Evolutionary conservation across 2,888 invertebrate species (phyloP), one percentile per base, ranked within the genome.

Genomic region (Epiblema foenella): DNA sequence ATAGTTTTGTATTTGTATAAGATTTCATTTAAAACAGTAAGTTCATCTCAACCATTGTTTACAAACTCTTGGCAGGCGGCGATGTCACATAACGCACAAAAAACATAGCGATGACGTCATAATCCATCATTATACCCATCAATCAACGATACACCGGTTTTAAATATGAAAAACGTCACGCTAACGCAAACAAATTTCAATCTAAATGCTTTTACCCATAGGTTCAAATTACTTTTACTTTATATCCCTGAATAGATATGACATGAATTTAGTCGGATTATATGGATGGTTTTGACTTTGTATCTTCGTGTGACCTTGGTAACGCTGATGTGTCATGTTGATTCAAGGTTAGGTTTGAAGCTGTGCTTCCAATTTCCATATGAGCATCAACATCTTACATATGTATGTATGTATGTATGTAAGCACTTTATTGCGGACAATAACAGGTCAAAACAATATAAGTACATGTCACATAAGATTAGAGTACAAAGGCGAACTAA

Each of bases 41-140:
- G 66, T 71, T 71, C 46, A 29, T 70, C 63, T 49, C 33, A 51
- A 39, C 51, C 42, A 62, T 71, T 67, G 67, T 71, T 67, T 60
- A 67, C 67, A 67, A 66, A 67, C 60, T 71, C 62, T 62, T 67
- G 66, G 66, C 67, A 57, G 62, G 56, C 63, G 46, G 56, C 59
- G 33, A 59, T 66, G 46, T 54, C 46, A 33, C 58, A 51, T 58
- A 29, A 33, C 65, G 42, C 39, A 58, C 63, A 69, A 56, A 58
- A 70, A 70, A 66, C 54, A 70, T 33, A 24, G 57, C 12, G 59
- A n/a, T 60, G 70, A 60, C 70, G 71, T 49, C 70, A 66, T 59
- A 18, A 60, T 46, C 66, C 60, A 17, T 62, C 66, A 69, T 64
- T 52, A 42, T n/a, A 18, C 39, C 56, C 56, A 67, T 71, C 71